Base-by-base conservation (phyloP, 2,888 invertebrate species). In the Pogonocherus hispidulus region DNA sequence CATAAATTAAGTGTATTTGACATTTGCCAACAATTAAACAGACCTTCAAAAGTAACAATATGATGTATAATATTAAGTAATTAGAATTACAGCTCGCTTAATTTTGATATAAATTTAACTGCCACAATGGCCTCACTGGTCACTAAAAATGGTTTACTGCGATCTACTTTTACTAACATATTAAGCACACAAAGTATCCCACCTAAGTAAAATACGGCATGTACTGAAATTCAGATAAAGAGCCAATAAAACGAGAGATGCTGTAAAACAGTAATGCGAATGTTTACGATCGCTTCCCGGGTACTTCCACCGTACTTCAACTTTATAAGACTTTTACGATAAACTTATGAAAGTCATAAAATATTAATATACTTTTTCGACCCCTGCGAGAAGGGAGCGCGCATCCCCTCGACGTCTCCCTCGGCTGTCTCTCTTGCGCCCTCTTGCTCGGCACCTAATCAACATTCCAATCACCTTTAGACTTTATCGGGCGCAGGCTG, bases 401-500 rank as follows among this genome's bases (percentile, higher is more conserved):
- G 60, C 57, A 62, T 67, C 71, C 74, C 73, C 71, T 70, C 47
- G 63, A 56, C 35, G 46, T 69, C 70, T 65, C 75, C 76, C 76
- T 74, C 77, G 80, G 77, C 79, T 79, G 78, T 76, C 79, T 11
- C 41, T 14, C 41, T 41, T n/a, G n/a, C 41, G 2, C 32, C 11
- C 11, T 32, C 32, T 11, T 14, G 6, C 41, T 41, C 41, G n/a
- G 41, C 77, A 73, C 83, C 84, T 84, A 84, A 84, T 84, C 84
- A 84, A 82, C 84, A 84, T 84, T 84, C 84, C 84, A 83, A 84
- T 84, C 84, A 84, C 83, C 84, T 84, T 79, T 81, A 78, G 83
- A 84, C 82, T 84, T 84, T 84, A 84, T 84, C 84, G 83, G 81
- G 78, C 71, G 76, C 76, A 77, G 79, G 75, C 78, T 72, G 76